Base-by-base conservation (phyloP, 2,888 invertebrate species). In the Falcaria lacertinaria region DNA sequence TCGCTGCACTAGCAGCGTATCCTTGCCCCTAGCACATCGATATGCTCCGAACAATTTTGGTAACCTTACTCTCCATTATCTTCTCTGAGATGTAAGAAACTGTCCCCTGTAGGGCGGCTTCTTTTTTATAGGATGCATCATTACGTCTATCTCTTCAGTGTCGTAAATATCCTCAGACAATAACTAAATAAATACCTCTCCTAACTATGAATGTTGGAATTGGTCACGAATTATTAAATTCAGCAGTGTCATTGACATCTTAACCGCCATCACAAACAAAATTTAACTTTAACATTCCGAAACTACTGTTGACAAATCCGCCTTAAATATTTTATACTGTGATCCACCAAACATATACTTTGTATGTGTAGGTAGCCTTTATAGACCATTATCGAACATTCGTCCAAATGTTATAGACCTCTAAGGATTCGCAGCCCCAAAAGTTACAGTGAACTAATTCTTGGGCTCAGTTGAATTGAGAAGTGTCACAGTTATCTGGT, bases 401-500 rank as follows among this genome's bases (percentile, higher is more conserved):
- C 54, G 61, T 43, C 80, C 69, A 74, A 42, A 51, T 41, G 46
- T 40, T 28, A 34, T 44, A 59, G 77, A 73, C 44, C 73, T 48
- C 41, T 47, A 42, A 34, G 45, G 42, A 41, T 48, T 45, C 45
- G 19, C 41, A 34, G 13, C 34, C 39, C 42, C 33, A 2, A 11
- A 28, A 1, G 11, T 7, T 11, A 11, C 11, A 11, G 3, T 37
- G 37, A 45, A 44, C 17, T 41, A 44, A 41, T 44, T 42, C 57
- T 59, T 63, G 54, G 54, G 56, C 52, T 60, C 54, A 49, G 54
- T 64, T 69, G 55, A 61, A 57, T 57, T 53, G 64, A 57, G 60
- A 70, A 65, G 77, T 80, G 64, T 79, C 86, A 74, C 54, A 60
- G 52, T 69, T 62, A 65, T 65, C 68, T 86, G 87, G 86, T 79